Evolutionary conservation across 2,797 vertebrate genomes (phyloP).

Genomic region (Falco naumanni): DNA sequence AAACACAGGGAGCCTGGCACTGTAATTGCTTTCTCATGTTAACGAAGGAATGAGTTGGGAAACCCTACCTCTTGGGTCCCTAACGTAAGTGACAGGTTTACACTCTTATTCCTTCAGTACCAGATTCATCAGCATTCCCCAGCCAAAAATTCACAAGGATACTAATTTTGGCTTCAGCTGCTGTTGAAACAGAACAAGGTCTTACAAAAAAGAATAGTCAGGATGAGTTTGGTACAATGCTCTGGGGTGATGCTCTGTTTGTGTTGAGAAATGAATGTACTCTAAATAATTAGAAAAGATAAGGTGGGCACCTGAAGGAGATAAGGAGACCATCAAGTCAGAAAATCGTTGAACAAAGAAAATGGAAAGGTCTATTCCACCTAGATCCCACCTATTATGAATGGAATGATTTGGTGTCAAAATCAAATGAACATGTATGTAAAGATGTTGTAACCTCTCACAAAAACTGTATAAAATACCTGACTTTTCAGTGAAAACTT

Average conservation of each 20-base stretch:
- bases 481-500: too few relatives aligned
- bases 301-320: too few relatives aligned
- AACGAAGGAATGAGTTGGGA: not conserved
- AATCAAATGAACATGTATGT: too few relatives aligned
- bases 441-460: too few relatives aligned
- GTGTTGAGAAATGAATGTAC: too few relatives aligned
- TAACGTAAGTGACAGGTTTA: not conserved
- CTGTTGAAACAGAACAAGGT: not conserved
- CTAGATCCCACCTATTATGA: too few relatives aligned
- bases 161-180: not conserved
- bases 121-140: not conserved
- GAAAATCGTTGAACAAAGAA: conserved; percentile 77
- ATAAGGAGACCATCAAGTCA: too few relatives aligned
- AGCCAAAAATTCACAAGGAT: not conserved
- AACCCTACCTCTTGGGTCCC: not conserved
- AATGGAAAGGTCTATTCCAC: conserved; percentile 33
- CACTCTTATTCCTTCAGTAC: not conserved
- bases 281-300: conserved; percentile 65
- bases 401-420: too few relatives aligned
- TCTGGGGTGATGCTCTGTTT: too few relatives aligned
- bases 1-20: rapidly evolving
- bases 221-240: too few relatives aligned
- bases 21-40: not conserved
- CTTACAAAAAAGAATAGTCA: too few relatives aligned
- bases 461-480: too few relatives aligned